Percentiles rank a stretch among this genome's conserved stretches.
Evolutionary conservation across 1,140 invertebrate species (phyloP).

Genomic region (Centruroides vittatus): DNA sequence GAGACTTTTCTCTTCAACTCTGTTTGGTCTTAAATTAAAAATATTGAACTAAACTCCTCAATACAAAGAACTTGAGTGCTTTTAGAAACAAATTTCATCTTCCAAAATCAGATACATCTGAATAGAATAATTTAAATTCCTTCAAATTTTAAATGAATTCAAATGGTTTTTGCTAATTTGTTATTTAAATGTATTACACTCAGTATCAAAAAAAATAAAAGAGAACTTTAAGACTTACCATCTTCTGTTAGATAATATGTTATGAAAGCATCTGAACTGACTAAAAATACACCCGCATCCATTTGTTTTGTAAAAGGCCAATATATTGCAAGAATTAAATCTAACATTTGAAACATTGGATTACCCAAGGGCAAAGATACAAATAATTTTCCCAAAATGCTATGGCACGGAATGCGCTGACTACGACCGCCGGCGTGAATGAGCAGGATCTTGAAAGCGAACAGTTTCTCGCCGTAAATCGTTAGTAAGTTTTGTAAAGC

Average conservation of each 20-base stretch:
- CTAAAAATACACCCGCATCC: slow-evolving; percentile 33
- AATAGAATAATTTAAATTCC: too few species aligned
- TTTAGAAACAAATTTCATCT: too few species aligned
- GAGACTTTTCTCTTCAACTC: too few species aligned
- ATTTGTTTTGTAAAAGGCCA: slow-evolving; percentile 31
- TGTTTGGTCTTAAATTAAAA: too few species aligned
- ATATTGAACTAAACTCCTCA: too few species aligned
- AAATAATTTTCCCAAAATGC: slow-evolving; percentile 34
- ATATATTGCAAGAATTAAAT: slow-evolving; percentile 33
- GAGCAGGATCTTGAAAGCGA: slow-evolving; percentile 26
- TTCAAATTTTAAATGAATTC: too few species aligned
- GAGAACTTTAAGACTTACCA: neutral
- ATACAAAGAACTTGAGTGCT: too few species aligned
- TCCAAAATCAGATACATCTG: too few species aligned
- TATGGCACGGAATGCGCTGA: slow-evolving; percentile 33
- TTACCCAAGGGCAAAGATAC: slow-evolving; percentile 26
- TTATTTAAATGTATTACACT: too few species aligned
- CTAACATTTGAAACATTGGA: slow-evolving; percentile 28
- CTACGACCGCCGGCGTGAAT: slow-evolving; percentile 36
- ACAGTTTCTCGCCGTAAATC: slow-evolving; percentile 24
- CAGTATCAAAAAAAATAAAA: neutral
- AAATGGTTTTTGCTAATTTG: too few species aligned
- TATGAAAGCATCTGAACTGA: slow-evolving; percentile 34
- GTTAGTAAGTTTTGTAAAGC: slow-evolving; percentile 23
- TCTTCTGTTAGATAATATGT: slow-evolving; percentile 24